phyloP scores from a whole-genome alignment of 2,113 vertebrate species.

The Falco punctatus region DNA sequence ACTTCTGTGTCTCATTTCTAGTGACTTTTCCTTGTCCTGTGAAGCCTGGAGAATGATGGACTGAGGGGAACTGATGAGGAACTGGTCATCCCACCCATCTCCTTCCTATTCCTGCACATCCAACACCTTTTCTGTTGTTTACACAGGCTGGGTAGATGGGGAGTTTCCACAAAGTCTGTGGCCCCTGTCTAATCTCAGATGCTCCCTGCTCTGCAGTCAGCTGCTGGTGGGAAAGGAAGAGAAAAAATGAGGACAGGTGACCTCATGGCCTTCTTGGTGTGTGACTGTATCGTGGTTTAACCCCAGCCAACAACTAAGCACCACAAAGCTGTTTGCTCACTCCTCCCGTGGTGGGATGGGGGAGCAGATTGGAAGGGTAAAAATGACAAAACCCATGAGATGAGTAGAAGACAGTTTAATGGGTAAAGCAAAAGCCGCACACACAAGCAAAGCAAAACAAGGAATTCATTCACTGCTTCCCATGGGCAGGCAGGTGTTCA shows the following conservation, averaged over 20 bases:
- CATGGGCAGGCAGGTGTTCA: too few species aligned
- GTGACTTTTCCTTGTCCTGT: background rate
- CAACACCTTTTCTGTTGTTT: background rate
- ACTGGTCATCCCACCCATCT: background rate
- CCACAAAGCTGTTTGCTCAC: too few species aligned
- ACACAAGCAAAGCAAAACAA: too few species aligned
- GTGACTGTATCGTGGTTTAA: background rate
- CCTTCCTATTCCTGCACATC: background rate
- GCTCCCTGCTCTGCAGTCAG: background rate
- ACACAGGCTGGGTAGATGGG: background rate
- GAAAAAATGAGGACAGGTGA: background rate
- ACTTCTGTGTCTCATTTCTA: background rate
- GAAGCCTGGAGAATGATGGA: background rate
- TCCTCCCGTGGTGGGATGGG: too few species aligned
- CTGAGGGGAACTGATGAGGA: background rate
- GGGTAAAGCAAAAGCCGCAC: too few species aligned
- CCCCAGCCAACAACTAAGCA: too few species aligned
- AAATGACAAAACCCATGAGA: too few species aligned
- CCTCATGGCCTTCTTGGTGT: background rate
- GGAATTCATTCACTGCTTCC: too few species aligned
- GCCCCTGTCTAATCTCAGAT: background rate
- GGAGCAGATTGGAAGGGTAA: too few species aligned
- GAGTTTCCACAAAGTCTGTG: background rate
- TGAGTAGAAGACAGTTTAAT: too few species aligned
- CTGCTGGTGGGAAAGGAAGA: background rate